Conservation (phyloP, 2,888 invertebrate species). For the Encarsia formosa region DNA sequence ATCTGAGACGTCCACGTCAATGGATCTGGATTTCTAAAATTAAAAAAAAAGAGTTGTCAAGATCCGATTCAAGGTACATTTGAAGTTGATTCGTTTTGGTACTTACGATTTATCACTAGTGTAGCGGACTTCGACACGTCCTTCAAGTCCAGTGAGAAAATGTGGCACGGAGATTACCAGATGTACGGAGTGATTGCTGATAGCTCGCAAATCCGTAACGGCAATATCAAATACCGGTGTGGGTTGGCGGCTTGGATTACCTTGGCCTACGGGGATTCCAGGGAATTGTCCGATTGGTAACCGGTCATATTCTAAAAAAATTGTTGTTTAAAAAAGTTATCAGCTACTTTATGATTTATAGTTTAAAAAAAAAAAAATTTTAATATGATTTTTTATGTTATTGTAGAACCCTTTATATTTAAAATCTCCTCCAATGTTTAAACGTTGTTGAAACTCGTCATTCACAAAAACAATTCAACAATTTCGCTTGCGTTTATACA, state of each 20-base stretch:
- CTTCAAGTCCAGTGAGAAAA: conserved; percentile 78
- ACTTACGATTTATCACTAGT: conserved; percentile 70
- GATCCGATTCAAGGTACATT: background rate
- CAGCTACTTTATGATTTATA: no score
- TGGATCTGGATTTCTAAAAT: conserved; percentile 61
- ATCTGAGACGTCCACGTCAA: conserved; percentile 79
- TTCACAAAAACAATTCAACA: no score
- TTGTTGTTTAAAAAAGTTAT: background rate
- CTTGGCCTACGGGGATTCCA: conserved; percentile 28
- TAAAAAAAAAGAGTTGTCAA: no score
- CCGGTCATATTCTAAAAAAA: conserved; percentile 37
- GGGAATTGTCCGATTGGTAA: conserved; percentile 38
- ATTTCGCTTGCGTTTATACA: no score
- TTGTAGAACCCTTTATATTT: no score
- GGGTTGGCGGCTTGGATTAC: conserved; percentile 30
- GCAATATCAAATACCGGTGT: conserved; percentile 52
- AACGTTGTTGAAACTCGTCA: no score
- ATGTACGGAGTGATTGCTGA: conserved; percentile 75
- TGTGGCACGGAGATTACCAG: conserved; percentile 79
- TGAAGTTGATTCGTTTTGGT: background rate
- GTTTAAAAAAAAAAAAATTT: no score
- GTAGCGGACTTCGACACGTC: conserved; percentile 82
- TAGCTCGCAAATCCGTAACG: conserved; percentile 65
- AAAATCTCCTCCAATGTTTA: no score
- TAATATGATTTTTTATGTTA: no score